These are phyloP conservation scores for Myotis planiceps DNA, from an alignment of 2,797 vertebrate species.

Conservation along the genomic window DNA sequence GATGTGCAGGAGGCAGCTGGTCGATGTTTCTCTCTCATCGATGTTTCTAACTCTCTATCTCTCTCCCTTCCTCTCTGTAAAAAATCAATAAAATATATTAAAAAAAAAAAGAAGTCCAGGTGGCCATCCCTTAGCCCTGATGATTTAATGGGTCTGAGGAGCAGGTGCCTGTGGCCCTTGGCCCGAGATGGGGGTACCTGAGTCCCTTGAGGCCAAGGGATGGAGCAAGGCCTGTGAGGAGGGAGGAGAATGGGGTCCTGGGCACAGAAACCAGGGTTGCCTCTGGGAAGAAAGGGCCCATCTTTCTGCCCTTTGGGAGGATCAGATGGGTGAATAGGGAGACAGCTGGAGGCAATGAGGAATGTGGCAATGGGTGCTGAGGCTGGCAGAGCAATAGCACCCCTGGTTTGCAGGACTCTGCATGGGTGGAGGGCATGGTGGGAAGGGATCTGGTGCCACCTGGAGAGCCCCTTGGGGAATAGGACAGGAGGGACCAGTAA, in stretches of 20 bases:
- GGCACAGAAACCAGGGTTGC: background rate
- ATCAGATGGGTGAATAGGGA: background rate
- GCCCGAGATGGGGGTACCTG: fast-evolving
- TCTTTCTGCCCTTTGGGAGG: background rate
- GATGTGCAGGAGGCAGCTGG: no score
- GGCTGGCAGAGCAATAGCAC: background rate
- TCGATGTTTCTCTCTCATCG: no score
- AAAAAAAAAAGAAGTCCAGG: background rate
- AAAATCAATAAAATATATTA: no score
- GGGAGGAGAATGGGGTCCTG: background rate
- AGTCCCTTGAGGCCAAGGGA: background rate
- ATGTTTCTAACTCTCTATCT: no score
- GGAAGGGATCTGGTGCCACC: background rate
- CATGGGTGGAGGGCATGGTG: background rate
- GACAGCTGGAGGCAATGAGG: background rate
- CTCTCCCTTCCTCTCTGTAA: no score
- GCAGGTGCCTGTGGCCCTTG: background rate
- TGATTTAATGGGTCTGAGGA: background rate
- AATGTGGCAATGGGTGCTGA: fast-evolving
- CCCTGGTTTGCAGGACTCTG: background rate
- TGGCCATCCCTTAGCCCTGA: background rate
- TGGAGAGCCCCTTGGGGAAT: background rate
- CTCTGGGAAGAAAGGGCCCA: background rate
- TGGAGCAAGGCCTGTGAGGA: background rate
- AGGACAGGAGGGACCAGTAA: no score